A percentile compares a stretch with the other conserved stretches of the same genome.
These are phyloP conservation scores for Cricetomys ansorgei DNA, from an alignment of 2,113 vertebrate genomes.

Conservation along the genomic window DNA sequence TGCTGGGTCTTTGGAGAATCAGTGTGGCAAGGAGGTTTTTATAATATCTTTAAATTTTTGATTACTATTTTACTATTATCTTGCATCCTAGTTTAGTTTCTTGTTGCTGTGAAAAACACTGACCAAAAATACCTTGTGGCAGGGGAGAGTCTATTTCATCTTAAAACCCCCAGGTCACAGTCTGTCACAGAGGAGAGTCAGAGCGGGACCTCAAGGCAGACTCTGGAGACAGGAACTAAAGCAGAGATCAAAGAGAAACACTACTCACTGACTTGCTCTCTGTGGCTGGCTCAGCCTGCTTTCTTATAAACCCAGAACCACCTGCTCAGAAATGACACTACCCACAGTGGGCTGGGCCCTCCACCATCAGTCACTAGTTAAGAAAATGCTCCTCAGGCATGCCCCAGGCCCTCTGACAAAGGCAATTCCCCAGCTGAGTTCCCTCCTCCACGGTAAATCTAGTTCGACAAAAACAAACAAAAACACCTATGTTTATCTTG, in stretches of 20 bases:
- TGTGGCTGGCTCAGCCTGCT: not conserved
- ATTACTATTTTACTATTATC: not conserved
- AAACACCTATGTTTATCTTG: not conserved
- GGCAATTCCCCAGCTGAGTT: not conserved
- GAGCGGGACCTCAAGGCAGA: not conserved
- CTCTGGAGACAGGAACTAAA: not conserved
- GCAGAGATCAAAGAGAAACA: not conserved
- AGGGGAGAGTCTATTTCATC: not conserved
- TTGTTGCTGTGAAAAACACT: not conserved
- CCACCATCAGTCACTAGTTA: not conserved
- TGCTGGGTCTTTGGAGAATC: not conserved
- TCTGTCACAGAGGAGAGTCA: not conserved
- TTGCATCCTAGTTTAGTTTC: too few species aligned
- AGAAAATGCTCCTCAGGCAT: not conserved
- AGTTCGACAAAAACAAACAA: not conserved
- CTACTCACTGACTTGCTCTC: not conserved
- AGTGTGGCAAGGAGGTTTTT: not conserved
- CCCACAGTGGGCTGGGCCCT: not conserved
- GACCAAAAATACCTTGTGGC: not conserved
- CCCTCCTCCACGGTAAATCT: not conserved
- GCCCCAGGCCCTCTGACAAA: not conserved
- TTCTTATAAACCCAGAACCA: not conserved
- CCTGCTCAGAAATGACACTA: not conserved
- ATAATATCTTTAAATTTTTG: not conserved
- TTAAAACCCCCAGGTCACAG: not conserved